Percentiles rank a stretch among this genome's conserved stretches.
These are phyloP conservation scores for Mantis religiosa DNA, from an alignment of 2,888 invertebrate genomes.

Conservation along the genomic window DNA sequence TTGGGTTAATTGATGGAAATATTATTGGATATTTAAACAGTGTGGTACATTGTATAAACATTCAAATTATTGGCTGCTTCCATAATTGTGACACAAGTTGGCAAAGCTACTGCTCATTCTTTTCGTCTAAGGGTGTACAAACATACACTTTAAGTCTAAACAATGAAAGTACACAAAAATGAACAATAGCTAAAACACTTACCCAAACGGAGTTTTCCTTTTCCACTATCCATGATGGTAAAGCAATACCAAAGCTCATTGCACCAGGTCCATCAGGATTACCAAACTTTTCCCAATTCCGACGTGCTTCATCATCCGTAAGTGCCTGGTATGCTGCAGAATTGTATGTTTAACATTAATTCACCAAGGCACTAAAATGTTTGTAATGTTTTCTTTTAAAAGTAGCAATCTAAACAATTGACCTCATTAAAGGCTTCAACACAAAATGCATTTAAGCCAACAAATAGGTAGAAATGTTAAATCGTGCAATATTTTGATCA, in stretches of 20 bases:
- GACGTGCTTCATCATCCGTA: conserved; percentile 94
- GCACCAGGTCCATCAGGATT: conserved; percentile 99
- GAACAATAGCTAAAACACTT: neutral
- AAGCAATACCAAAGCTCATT: conserved; percentile 97
- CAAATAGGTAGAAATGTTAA: neutral
- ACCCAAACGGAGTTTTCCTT: conserved; percentile 98
- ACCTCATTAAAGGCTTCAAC: neutral
- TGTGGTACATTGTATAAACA: too few species aligned
- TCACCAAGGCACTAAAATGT: neutral
- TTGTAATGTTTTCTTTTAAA: neutral
- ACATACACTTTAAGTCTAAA: too few species aligned
- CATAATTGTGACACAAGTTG: too few species aligned
- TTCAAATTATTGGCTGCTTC: too few species aligned
- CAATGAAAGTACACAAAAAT: too few species aligned
- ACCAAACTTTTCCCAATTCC: conserved; percentile 98
- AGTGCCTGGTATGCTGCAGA: conserved; percentile 66
- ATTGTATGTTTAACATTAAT: neutral
- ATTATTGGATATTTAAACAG: too few species aligned
- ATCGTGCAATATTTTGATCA: too few species aligned
- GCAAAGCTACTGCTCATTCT: too few species aligned
- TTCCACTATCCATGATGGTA: conserved; percentile 99
- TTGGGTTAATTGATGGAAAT: too few species aligned
- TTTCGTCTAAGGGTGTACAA: too few species aligned
- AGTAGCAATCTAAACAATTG: neutral
- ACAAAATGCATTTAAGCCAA: too few species aligned